Percentiles rank a stretch among this genome's conserved stretches.
Conservation (phyloP, 2,888 invertebrate species). For the Tanytarsus gracilentus region DNA sequence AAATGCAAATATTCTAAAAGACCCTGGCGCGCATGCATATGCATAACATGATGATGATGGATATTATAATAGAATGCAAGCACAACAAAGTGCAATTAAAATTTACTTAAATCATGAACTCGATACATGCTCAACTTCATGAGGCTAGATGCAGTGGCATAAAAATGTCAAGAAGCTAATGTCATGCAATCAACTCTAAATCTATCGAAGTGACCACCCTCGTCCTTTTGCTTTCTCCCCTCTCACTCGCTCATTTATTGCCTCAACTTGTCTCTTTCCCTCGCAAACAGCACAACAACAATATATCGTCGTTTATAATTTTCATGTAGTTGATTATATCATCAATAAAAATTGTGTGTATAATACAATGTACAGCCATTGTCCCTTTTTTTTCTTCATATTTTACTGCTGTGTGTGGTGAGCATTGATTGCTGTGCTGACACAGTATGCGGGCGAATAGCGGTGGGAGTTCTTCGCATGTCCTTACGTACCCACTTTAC, state of each 20-base stretch:
- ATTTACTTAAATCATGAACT: slow-evolving; percentile 19
- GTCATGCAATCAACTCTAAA: slow-evolving; percentile 23
- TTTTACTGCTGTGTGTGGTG: neutral
- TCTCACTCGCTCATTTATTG: slow-evolving; percentile 7
- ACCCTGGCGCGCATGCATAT: neutral
- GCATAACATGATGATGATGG: neutral
- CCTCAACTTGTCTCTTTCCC: neutral
- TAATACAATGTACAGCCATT: slow-evolving; percentile 17
- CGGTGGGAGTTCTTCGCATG: slow-evolving; percentile 26
- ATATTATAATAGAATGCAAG: slow-evolving; percentile 2
- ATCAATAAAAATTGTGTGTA: slow-evolving; percentile 1
- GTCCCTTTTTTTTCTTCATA: slow-evolving; percentile 23
- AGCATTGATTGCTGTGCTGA: slow-evolving; percentile 11
- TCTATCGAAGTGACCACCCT: slow-evolving; percentile 4
- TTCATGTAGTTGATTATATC: slow-evolving; percentile 13
- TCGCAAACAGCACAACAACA: neutral
- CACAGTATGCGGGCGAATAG: slow-evolving; percentile 28
- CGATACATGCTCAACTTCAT: slow-evolving; percentile 4
- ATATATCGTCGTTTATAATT: slow-evolving; percentile 10
- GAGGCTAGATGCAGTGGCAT: neutral
- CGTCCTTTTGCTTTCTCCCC: neutral
- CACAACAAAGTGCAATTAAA: slow-evolving; percentile 28
- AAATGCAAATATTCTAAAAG: neutral
- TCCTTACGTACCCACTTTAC: slow-evolving; percentile 17
- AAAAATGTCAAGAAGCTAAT: slow-evolving; percentile 11